These are phyloP conservation scores for Antedon bifida DNA, from an alignment of 35 echinoderm and acorn worm species.

Conservation along the genomic window DNA sequence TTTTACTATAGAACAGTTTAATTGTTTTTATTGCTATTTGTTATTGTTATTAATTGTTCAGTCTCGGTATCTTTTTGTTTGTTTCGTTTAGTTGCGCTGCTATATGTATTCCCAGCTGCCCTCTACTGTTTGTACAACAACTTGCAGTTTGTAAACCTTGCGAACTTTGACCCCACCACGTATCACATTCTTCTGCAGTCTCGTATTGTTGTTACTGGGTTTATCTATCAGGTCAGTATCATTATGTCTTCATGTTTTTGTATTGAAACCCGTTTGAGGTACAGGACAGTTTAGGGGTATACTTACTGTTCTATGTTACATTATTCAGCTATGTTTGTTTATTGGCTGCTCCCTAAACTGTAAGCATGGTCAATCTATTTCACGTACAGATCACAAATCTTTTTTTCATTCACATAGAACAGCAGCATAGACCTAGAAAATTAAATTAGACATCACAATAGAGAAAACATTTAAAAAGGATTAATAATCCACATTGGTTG, in stretches of 20 bases:
- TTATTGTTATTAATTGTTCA: too few species aligned
- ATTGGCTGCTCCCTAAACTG: too few species aligned
- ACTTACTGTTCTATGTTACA: neutral
- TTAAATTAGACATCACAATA: too few species aligned
- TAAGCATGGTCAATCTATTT: too few species aligned
- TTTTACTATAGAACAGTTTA: too few species aligned
- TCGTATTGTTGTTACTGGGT: slow-evolving; percentile 51
- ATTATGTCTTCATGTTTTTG: neutral
- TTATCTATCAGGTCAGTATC: slow-evolving; percentile 71
- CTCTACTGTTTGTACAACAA: slow-evolving; percentile 85
- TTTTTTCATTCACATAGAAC: neutral
- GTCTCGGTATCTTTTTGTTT: neutral
- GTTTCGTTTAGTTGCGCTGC: slow-evolving; percentile 33
- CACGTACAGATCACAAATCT: too few species aligned
- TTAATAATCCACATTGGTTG: too few species aligned
- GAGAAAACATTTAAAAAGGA: too few species aligned
- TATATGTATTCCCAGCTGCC: slow-evolving; percentile 59
- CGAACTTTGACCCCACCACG: slow-evolving; percentile 55
- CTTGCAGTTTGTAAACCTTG: slow-evolving; percentile 63
- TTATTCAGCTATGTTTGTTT: too few species aligned
- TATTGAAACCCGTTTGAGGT: neutral
- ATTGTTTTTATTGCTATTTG: too few species aligned
- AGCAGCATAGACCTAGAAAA: neutral
- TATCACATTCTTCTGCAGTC: slow-evolving; percentile 65
- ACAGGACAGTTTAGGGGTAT: too few species aligned